A percentile compares a stretch with the other conserved stretches of the same genome.
These are phyloP conservation scores for Euzophera pinguis DNA, from an alignment of 2,888 invertebrate genomes.

Conservation along the genomic window DNA sequence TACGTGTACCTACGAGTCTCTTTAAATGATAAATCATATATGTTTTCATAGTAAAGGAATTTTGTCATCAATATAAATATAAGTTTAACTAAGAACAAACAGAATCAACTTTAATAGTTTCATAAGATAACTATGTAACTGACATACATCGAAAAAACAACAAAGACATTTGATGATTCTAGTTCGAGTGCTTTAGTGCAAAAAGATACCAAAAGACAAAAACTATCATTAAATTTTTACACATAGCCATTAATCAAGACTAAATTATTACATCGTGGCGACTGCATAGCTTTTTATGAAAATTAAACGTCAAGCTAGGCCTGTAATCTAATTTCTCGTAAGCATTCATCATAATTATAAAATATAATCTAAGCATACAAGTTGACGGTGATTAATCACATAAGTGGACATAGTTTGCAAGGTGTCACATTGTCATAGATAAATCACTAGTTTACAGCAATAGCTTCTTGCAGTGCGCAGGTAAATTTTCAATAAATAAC, in stretches of 20 bases:
- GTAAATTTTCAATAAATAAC: neutral
- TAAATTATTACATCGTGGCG: slow-evolving; percentile 3
- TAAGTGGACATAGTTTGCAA: slow-evolving; percentile 4
- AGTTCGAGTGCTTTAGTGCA: neutral
- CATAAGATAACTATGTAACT: no score
- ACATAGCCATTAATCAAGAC: neutral
- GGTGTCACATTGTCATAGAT: neutral
- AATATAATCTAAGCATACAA: slow-evolving; percentile 5
- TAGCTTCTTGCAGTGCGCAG: neutral
- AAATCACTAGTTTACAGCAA: neutral
- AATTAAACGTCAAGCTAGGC: slow-evolving; percentile 7
- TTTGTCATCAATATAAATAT: no score
- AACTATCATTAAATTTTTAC: neutral
- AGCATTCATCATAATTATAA: slow-evolving; percentile 8
- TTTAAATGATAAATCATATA: no score
- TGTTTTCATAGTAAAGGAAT: no score
- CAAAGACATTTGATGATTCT: neutral
- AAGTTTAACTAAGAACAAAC: no score
- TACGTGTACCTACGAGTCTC: no score
- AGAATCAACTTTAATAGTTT: no score
- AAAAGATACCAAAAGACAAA: neutral
- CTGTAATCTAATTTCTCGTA: slow-evolving; percentile 9
- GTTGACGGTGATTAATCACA: neutral
- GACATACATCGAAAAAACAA: no score
- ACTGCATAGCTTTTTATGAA: slow-evolving; percentile 5